phyloP scores from a whole-genome alignment of 2,797 vertebrate species.

The Helarctos malayanus region DNA sequence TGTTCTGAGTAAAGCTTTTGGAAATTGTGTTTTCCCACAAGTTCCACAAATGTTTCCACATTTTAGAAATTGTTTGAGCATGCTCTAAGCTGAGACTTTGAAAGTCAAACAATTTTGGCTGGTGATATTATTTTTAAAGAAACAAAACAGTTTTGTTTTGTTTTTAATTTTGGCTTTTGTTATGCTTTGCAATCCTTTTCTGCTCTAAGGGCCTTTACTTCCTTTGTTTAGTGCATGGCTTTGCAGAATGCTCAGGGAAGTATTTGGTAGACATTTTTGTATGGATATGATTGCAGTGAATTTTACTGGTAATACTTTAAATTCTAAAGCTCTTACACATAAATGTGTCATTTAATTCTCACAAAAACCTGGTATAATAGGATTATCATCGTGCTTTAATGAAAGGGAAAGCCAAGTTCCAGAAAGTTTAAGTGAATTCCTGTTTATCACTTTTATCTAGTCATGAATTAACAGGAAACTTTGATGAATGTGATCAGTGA shows the following conservation, averaged over 20 bases:
- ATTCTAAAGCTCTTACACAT: constrained; percentile 53
- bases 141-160: constrained; percentile 77
- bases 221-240: constrained; percentile 41
- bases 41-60: constrained; percentile 81
- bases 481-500: background rate
- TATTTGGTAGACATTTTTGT: constrained; percentile 48
- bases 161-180: constrained; percentile 75
- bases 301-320: constrained; percentile 9
- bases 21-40: constrained; percentile 78
- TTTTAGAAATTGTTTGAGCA: constrained; percentile 74
- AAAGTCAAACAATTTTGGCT: constrained; percentile 78
- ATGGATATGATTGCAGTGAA: constrained; percentile 29
- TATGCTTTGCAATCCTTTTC: constrained; percentile 66
- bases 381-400: constrained; percentile 37
- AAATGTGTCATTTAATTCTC: constrained; percentile 55
- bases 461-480: constrained; percentile 12
- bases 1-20: constrained; percentile 70
- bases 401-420: constrained; percentile 44
- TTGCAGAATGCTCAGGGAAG: constrained; percentile 29
- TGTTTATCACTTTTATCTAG: constrained; percentile 35
- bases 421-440: constrained; percentile 50
- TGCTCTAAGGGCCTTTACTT: constrained; percentile 32
- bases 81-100: constrained; percentile 73
- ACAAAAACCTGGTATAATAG: background rate
- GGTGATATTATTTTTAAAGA: constrained; percentile 78